Evolutionary conservation across 2,113 vertebrate species (phyloP), one percentile per base, ranked within the genome.

Genomic region (Hippocampus zosterae): DNA sequence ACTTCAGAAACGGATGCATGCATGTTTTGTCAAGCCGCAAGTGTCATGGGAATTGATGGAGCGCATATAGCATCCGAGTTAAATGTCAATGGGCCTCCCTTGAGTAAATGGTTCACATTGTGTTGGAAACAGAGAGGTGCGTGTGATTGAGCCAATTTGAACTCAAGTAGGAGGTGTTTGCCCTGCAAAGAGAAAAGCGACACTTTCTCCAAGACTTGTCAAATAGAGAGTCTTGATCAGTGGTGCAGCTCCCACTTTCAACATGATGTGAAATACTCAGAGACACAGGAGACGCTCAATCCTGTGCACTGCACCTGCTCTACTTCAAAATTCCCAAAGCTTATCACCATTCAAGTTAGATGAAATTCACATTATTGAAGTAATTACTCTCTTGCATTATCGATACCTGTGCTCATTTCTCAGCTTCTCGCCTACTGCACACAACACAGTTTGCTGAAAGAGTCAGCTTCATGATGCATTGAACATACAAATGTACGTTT

Each of bases 11-110:
- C 46, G 16, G 63, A 65, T 65, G 42, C 63, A 65, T 27, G 63
- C 63, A 46, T 65, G 63, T 65, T 44, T 46, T 25, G 63, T 65
- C 63, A 46, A 46, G 63, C 15, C n/a, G 23, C 23, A 16, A 65
- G 42, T 46, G 42, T 25, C 63, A 1, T 1, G 63, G 63, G 63
- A 65, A 18, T 65, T 25, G 21, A 27, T 27, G 42, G 7, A 18
- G 42, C 63, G 12, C 42, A 18, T 25, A 60, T 33, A 29, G 13
- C 57, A 29, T 15, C 57, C 33, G 57, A 65, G n/a, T 11, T 44
- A 65, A 65, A 65, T 65, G 62, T 65, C 41, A 65, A 65, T 15
- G 62, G 62, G n/a, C n/a, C 62, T 65, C 62, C 41, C 62, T 25
- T 44, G 42, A 65, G 63, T 19, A 46, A 65, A 65, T 1, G 41